A percentile compares a stretch with the other conserved stretches of the same genome.
These are phyloP conservation scores for Aplysina aerophoba DNA, from an alignment of 37 sponge, comb jelly and placozoan species.

Conservation along the genomic window DNA sequence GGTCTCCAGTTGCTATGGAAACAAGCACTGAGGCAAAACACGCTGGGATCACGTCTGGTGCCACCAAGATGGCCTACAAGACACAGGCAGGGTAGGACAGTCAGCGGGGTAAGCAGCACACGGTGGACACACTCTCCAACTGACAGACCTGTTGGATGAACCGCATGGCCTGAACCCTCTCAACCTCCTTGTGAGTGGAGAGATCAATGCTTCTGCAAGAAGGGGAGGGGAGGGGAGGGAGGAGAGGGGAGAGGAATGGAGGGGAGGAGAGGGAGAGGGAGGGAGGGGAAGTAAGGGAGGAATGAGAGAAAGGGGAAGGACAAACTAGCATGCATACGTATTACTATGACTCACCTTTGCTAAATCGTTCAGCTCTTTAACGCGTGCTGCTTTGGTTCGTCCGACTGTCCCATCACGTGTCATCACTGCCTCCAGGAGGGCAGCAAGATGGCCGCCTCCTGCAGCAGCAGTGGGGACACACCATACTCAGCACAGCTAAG, in stretches of 20 bases:
- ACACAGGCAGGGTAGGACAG: neutral
- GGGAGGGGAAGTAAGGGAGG: neutral
- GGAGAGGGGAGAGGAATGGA: neutral
- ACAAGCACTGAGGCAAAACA: conserved; percentile 65
- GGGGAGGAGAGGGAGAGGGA: neutral
- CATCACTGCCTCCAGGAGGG: too few relatives aligned
- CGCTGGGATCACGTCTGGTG: conserved; percentile 53
- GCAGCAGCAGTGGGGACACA: too few relatives aligned
- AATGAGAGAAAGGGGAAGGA: too few relatives aligned
- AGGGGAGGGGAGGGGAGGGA: neutral
- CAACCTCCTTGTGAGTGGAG: conserved; percentile 61
- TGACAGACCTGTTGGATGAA: conserved; percentile 74
- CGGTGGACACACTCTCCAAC: neutral
- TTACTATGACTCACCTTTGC: too few relatives aligned
- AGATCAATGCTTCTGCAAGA: conserved; percentile 58
- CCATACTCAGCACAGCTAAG: too few relatives aligned
- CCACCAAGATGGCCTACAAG: conserved; percentile 52
- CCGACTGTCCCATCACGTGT: too few relatives aligned
- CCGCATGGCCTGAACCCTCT: conserved; percentile 82
- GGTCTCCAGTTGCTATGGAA: conserved; percentile 53
- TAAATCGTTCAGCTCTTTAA: too few relatives aligned
- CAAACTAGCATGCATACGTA: too few relatives aligned
- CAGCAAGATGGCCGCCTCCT: too few relatives aligned
- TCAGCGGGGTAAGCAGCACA: neutral
- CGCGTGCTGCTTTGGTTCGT: too few relatives aligned